These are phyloP conservation scores for Habrosyne pyritoides DNA, from an alignment of 2,888 invertebrate genomes.

Conservation along the genomic window DNA sequence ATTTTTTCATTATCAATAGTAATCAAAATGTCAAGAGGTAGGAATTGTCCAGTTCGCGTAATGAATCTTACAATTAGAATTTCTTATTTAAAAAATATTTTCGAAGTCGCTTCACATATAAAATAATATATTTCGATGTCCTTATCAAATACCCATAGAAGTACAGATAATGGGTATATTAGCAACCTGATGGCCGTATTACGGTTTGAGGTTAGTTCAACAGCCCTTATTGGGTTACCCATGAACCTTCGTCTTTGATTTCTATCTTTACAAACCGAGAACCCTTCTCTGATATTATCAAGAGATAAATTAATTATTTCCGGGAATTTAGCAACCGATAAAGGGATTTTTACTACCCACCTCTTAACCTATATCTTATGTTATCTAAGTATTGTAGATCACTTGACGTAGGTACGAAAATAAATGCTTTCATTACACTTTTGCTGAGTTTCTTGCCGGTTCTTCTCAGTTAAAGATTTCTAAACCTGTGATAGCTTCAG, in stretches of 20 bases:
- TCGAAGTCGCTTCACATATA: not conserved
- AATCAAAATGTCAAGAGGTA: too few species aligned
- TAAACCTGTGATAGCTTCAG: too few species aligned
- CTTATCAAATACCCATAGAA: not conserved
- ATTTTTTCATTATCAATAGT: too few species aligned
- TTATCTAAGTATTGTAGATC: too few species aligned
- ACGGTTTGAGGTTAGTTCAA: constrained; percentile 10
- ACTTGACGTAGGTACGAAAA: too few species aligned
- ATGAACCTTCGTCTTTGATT: constrained; percentile 9
- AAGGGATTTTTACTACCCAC: not conserved
- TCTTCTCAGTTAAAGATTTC: too few species aligned
- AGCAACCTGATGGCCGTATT: not conserved
- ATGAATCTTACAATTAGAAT: too few species aligned
- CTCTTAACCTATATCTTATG: too few species aligned
- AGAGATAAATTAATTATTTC: constrained; percentile 14
- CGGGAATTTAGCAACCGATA: not conserved
- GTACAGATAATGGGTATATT: not conserved
- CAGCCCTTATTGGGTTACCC: constrained; percentile 15
- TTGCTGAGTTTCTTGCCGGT: too few species aligned
- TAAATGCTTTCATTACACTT: too few species aligned
- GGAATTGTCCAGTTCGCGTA: too few species aligned
- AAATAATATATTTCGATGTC: not conserved
- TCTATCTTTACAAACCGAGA: constrained; percentile 11
- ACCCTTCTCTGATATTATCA: constrained; percentile 16
- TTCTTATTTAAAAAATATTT: too few species aligned